Base-by-base conservation (phyloP, 2,113 vertebrate species). In the Takifugu flavidus region DNA sequence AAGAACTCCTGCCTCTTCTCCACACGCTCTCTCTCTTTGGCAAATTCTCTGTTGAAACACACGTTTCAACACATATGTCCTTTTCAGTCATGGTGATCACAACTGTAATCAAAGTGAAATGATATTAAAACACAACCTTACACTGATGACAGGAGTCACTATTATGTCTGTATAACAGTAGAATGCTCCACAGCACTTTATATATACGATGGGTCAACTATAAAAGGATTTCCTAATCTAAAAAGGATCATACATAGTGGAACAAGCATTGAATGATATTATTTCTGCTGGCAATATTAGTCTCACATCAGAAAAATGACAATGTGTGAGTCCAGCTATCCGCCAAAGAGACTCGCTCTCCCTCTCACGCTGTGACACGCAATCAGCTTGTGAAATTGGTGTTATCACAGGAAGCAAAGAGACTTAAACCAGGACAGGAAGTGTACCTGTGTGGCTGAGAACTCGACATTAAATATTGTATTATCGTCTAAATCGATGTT, bases 1-100 rank as follows among this genome's bases (percentile, higher is more conserved):
- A 99, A 84, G 81, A 98, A 99, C 54, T 95, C 96, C 14, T 95
- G 91, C 14, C 97, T 92, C 77, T 98, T 98, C 84, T 98, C 97
- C 27, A 99, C 96, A 45, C 97, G 83, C 85, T 98, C 96, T 0
- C 96, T 84, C 66, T 99, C 96, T 83, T 99, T 98, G 64, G 97
- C 97, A 84, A 92, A 92, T 62, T 92, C 91, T 63, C 91, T 92
- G 79, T 62, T n/a, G 4, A 55, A 25, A 54, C 34, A 47, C 1
- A 49, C 13, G 14, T 46, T 46, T 46, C 2, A 43, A 20, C 20
- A 20, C 20, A 20, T 20, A 20, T 20, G 20, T 20, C 20, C 20
- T 20, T 20, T 20, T 20, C 20, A 20, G 20, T 20, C 20, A 20
- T 20, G 20, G 20, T 20, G 20, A 20, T 20, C 20, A 20, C 20